phyloP scores from a whole-genome alignment of 2,797 vertebrate genomes.

The Anguilla megastoma region DNA sequence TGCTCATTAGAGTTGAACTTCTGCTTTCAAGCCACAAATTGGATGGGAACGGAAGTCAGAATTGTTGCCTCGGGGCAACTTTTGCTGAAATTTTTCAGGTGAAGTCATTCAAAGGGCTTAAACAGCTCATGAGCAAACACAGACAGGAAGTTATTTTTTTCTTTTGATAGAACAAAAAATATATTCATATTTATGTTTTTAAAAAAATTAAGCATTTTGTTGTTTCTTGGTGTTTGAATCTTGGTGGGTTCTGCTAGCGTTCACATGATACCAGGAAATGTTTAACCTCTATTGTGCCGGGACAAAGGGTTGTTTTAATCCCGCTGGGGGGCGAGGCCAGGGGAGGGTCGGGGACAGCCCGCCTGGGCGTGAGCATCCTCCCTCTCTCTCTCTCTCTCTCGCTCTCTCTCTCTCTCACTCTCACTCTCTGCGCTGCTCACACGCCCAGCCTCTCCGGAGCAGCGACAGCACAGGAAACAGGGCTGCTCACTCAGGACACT shows the following conservation, averaged over 20 bases:
- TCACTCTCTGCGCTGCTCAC: not conserved
- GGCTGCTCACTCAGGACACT: not conserved
- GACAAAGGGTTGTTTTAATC: slow-evolving; percentile 88
- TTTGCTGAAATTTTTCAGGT: slow-evolving; percentile 46
- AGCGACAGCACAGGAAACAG: not conserved
- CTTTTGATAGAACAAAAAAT: not conserved
- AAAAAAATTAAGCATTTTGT: not conserved
- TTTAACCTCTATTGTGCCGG: slow-evolving; percentile 88
- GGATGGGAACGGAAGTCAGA: slow-evolving; percentile 53
- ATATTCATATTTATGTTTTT: not conserved
- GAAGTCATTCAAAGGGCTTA: not conserved
- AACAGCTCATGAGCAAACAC: not conserved
- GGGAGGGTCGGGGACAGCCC: slow-evolving; percentile 54
- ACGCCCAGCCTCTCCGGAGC: not conserved
- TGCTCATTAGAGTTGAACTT: slow-evolving; percentile 64
- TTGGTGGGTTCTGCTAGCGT: slow-evolving; percentile 63
- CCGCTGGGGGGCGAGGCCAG: slow-evolving; percentile 72
- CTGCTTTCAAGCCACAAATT: slow-evolving; percentile 42
- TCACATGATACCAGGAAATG: slow-evolving; percentile 81
- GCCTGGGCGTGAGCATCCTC: slow-evolving; percentile 37
- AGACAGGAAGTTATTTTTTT: not conserved
- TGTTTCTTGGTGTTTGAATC: not conserved
- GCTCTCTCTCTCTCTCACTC: not conserved
- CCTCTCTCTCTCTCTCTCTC: not conserved
- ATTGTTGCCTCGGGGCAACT: slow-evolving; percentile 52